Evolutionary conservation across 2,888 invertebrate species (phyloP).

Genomic region (Nephrotoma guestfalica): DNA sequence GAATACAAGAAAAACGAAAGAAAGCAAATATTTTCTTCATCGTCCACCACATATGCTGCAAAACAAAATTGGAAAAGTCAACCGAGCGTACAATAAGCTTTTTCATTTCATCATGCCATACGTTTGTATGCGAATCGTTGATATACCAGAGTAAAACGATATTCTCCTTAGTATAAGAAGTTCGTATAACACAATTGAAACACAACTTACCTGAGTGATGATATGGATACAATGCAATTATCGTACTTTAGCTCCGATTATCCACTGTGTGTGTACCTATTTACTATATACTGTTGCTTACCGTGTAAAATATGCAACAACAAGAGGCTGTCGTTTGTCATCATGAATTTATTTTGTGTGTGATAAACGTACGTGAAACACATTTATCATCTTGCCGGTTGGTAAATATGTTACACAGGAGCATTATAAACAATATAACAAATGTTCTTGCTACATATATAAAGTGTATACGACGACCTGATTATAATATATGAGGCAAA

Average conservation of each 20-base stretch:
- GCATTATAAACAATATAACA: no score
- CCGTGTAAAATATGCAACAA: not conserved
- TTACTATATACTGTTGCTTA: not conserved
- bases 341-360: not conserved
- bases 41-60: not conserved
- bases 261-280: not conserved
- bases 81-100: not conserved
- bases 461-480: no score
- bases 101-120: not conserved
- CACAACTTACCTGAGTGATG: not conserved
- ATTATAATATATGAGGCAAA: no score
- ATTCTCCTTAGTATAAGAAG: not conserved
- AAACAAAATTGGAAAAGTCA: no score
- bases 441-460: no score
- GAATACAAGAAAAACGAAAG: not conserved
- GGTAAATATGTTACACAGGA: no score
- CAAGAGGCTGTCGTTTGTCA: not conserved
- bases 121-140: not conserved
- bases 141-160: not conserved
- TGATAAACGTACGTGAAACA: not conserved
- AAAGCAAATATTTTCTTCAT: not conserved
- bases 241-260: not conserved
- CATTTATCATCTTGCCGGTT: not conserved
- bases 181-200: not conserved
- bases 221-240: not conserved